Base-by-base conservation (phyloP, 2,888 invertebrate species). In the Ctenicera cuprea region DNA sequence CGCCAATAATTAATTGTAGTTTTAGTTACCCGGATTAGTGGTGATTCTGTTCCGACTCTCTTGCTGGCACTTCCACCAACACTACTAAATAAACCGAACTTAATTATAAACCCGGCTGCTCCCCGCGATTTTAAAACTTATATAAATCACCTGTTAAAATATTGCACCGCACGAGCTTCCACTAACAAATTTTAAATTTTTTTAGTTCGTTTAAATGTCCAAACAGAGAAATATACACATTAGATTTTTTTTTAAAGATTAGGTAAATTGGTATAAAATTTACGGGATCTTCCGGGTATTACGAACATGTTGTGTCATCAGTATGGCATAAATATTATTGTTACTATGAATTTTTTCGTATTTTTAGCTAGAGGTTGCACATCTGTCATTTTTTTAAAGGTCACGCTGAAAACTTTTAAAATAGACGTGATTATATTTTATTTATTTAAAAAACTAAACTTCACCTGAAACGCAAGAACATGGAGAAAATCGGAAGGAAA, bases 301-400 rank as follows among this genome's bases (percentile, higher is more conserved):
- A 48, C 9, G 20, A 16, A 18, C 9, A 16, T 3, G 20, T 48
- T 48, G 11, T 48, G 20, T 48, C 48, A 48, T 48, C 48, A 11
- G 12, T 14, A 37, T 26, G 16, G 12, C n/a, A 30, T 63, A 63
- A 63, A 63, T 48, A 63, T 62, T 59, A 48, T 48, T 18, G 7
- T 48, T 16, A 20, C 48, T 48, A 48, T 9, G 18, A 48, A 18
- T 54, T 54, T 54, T 52, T 30, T 33, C 18, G 22, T 71, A 71
- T 71, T 71, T 71, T 65, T 71, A 71, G 65, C 26, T 43, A 57
- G 45, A 65, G 64, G 71, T 71, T 45, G 71, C 37, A 43, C 43
- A 64, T 64, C 64, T 65, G 57, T 54, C 64, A 71, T 43, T 65
- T 64, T 64, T 63, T 64, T 71, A 43, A 48, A 71, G 63, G 71